Base-by-base conservation (phyloP, 2,113 vertebrate genomes). In the Formicarius rufipectus region DNA sequence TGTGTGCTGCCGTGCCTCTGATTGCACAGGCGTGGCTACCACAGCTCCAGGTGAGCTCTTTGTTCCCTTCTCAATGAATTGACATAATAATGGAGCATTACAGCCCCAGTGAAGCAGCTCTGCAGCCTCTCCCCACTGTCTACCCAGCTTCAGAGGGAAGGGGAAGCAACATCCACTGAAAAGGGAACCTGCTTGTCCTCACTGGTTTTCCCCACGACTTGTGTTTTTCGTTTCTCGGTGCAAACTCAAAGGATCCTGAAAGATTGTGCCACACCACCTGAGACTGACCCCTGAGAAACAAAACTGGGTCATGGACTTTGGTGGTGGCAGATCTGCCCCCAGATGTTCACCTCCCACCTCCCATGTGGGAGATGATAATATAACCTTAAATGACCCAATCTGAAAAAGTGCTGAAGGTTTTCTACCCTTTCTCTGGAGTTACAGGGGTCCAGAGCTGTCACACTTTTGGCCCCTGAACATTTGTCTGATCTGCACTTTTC, bases 201-300 rank as follows among this genome's bases (percentile, higher is more conserved):
- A 22, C 74, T 81, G 89, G 33, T 94, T 97, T 90, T 84, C 73
- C 52, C 35, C 62, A 16, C 1, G 1, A 44, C 35, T 84, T 62
- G 60, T 94, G 84, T 87, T 77, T 97, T 96, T 93, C 72, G 33
- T 95, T 96, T 97, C 93, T 86, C 72, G 18, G 8, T 75, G 63
- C 33, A 24, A 14, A 2, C 55, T 49, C 59, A 16, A 79, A 93
- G 86, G 88, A 72, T 86, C 81, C 55, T 59, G 64, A 25, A 33
- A 45, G 35, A 3, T 39, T 88, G 40, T 53, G 85, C 72, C 7
- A 15, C n/a, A 13, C 39, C 91, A 89, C 64, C 84, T 89, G 84
- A 91, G 58, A 16, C 15, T 6, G 4, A 69, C 39, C 68, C 86
- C 7, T 86, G 80, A 89, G 92, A 97, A 97, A 96, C 1, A 27